Evolutionary conservation across 2,888 invertebrate genomes (phyloP).

Genomic region (Norana najaformis): DNA sequence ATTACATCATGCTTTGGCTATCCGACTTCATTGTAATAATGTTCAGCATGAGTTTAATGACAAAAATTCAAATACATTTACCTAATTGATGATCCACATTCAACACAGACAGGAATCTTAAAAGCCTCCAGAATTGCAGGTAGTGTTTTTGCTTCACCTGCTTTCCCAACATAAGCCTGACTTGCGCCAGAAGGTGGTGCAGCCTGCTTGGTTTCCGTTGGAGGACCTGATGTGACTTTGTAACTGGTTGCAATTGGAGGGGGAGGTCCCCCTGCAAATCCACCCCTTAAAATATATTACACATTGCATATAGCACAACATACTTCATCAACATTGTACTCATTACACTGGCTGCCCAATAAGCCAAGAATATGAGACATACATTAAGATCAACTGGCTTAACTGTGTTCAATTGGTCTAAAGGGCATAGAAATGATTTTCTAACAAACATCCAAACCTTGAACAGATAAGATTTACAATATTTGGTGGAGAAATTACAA

Average conservation of each 20-base stretch:
- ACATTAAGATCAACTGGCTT: no score
- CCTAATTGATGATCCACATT: slow-evolving; percentile 45
- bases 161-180: slow-evolving; percentile 44
- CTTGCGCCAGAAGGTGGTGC: slow-evolving; percentile 27
- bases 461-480: no score
- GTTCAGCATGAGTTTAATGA: background rate
- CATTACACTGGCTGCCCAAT: background rate
- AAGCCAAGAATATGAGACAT: background rate
- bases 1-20: background rate
- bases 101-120: slow-evolving; percentile 44
- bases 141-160: slow-evolving; percentile 45
- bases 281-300: background rate
- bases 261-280: slow-evolving; percentile 16
- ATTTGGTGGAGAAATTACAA: no score
- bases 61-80: slow-evolving; percentile 27
- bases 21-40: background rate
- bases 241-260: background rate
- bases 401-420: no score
- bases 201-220: background rate
- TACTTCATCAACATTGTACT: background rate
- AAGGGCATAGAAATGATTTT: no score
- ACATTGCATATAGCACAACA: background rate
- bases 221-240: background rate
- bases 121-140: slow-evolving; percentile 31
- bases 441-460: no score